phyloP scores from a whole-genome alignment of 2,797 vertebrate species.

The Heteromormyrus szaboi region DNA sequence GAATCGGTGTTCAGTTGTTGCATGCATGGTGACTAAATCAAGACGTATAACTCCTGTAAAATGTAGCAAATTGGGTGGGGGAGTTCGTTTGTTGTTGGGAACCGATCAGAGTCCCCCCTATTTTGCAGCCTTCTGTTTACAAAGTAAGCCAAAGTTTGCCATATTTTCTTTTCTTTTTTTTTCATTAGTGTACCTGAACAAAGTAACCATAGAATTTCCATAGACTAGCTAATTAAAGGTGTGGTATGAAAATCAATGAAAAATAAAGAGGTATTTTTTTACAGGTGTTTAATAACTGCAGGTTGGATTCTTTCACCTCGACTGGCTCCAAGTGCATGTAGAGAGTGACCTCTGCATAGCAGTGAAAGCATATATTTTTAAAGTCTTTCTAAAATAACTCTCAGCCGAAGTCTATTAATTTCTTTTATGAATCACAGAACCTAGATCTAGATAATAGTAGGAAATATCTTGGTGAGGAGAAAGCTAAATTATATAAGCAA shows the following conservation, averaged over 20 bases:
- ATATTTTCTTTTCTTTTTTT: slow-evolving; percentile 38
- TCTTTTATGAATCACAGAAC: slow-evolving; percentile 40
- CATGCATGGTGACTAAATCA: slow-evolving; percentile 54
- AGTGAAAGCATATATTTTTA: slow-evolving; percentile 56
- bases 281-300: slow-evolving; percentile 49
- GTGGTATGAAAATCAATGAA: slow-evolving; percentile 18
- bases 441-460: slow-evolving; percentile 34
- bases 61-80: slow-evolving; percentile 52
- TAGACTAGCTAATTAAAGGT: slow-evolving; percentile 25
- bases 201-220: slow-evolving; percentile 26
- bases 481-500: slow-evolving; percentile 14
- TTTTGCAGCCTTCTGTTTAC: slow-evolving; percentile 36
- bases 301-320: slow-evolving; percentile 37
- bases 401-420: slow-evolving; percentile 44
- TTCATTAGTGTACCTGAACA: slow-evolving; percentile 36
- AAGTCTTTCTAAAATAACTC: slow-evolving; percentile 43
- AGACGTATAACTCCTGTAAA: slow-evolving; percentile 45
- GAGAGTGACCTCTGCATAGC: slow-evolving; percentile 40
- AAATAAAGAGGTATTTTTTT: slow-evolving; percentile 61
- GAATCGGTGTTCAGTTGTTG: slow-evolving; percentile 49
- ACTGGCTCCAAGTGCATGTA: slow-evolving; percentile 37
- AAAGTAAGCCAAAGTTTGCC: slow-evolving; percentile 61
- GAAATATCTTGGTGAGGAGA: slow-evolving; percentile 34
- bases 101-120: not conserved
- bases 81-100: slow-evolving; percentile 9